These are phyloP conservation scores for Acrocephalus scirpaceus DNA, from an alignment of 2,797 vertebrate species.

Conservation along the genomic window DNA sequence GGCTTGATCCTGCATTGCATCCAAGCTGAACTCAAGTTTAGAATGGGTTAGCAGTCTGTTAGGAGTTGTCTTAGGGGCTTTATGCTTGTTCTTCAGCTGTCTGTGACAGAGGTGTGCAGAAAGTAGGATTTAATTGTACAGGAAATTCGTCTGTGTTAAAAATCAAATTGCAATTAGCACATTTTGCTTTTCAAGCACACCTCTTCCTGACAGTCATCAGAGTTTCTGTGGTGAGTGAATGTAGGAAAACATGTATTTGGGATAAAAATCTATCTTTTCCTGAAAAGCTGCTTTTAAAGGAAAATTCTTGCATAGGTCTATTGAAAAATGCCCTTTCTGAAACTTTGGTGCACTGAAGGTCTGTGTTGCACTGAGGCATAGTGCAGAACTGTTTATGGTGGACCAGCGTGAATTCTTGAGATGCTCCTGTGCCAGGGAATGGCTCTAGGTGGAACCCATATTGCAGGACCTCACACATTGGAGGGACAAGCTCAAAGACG, in stretches of 20 bases:
- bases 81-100: neutral
- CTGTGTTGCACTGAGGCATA: accelerated
- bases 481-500: neutral
- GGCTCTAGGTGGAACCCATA: neutral
- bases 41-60: neutral
- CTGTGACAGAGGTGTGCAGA: neutral
- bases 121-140: neutral
- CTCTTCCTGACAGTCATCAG: neutral
- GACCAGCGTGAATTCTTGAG: accelerated
- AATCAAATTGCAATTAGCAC: neutral
- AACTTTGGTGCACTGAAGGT: neutral
- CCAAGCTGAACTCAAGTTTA: neutral
- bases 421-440: neutral
- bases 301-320: neutral
- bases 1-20: neutral
- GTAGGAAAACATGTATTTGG: neutral
- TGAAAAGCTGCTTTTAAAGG: neutral
- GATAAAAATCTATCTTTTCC: neutral
- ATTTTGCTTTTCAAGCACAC: neutral
- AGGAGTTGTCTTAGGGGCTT: neutral
- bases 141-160: neutral
- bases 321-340: neutral
- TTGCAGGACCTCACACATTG: neutral
- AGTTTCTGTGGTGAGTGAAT: neutral
- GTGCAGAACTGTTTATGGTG: neutral